Percentiles rank a stretch among this genome's conserved stretches.
Conservation (phyloP, 2,797 vertebrate species). For the Vipera ursinii region DNA sequence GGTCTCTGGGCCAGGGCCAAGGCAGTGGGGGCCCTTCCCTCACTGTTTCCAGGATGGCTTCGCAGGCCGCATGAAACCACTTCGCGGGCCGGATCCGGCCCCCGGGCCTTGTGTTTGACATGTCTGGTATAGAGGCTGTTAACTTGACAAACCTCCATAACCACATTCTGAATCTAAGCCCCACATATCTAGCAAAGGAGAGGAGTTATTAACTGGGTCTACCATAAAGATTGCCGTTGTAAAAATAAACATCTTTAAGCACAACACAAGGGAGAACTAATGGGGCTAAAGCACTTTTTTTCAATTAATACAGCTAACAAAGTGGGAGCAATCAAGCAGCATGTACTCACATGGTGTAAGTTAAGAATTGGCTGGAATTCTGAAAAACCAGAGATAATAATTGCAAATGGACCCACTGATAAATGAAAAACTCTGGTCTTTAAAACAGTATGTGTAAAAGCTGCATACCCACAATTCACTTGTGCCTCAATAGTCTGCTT, state of each 20-base stretch:
- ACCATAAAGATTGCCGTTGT: not conserved
- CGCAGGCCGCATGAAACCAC: too few relatives aligned
- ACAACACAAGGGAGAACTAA: not conserved
- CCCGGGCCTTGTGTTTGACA: too few relatives aligned
- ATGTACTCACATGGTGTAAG: not conserved
- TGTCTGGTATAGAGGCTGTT: not conserved
- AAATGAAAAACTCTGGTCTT: not conserved
- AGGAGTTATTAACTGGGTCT: not conserved
- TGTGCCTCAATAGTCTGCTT: not conserved
- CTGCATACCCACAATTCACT: not conserved
- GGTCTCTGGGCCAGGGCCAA: too few relatives aligned
- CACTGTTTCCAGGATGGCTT: too few relatives aligned
- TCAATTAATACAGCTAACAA: not conserved
- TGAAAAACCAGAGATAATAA: not conserved
- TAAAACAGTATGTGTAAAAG: not conserved
- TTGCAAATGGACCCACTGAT: not conserved
- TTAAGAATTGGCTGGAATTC: not conserved
- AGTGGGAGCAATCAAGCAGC: not conserved
- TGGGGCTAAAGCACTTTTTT: not conserved
- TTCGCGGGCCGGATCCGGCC: too few relatives aligned
- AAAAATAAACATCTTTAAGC: not conserved
- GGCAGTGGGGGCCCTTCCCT: too few relatives aligned
- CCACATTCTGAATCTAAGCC: not conserved
- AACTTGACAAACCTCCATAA: not conserved
- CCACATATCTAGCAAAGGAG: not conserved